Conservation (phyloP, 2,888 invertebrate species). For the Melipona bicolor region DNA sequence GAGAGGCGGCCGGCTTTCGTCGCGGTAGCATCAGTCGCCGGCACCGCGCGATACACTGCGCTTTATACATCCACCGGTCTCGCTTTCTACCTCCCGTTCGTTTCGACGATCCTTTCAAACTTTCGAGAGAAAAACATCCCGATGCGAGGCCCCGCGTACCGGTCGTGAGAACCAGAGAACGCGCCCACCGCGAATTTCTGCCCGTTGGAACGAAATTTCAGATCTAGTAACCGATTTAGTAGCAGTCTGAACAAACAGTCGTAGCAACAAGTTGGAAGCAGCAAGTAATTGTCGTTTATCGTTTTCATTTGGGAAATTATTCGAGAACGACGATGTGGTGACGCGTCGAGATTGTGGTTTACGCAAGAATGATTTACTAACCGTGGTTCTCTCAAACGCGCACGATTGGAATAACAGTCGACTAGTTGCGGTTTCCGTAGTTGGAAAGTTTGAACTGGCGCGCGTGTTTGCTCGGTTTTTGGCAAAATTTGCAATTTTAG, state of each 20-base stretch:
- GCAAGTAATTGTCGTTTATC: constrained; percentile 12
- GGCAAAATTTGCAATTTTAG: not conserved
- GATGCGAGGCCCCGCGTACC: not conserved
- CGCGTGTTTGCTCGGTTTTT: not conserved
- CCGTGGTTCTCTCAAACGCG: not conserved
- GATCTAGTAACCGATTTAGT: not conserved
- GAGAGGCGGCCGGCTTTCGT: constrained; percentile 55
- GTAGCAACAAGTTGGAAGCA: constrained; percentile 25
- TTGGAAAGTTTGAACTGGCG: not conserved
- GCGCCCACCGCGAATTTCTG: not conserved
- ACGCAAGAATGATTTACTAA: not conserved
- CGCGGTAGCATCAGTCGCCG: constrained; percentile 73
- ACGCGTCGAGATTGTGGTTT: not conserved
- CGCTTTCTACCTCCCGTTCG: not conserved
- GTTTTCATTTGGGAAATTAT: not conserved
- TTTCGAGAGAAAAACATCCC: not conserved
- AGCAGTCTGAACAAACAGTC: not conserved
- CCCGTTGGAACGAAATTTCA: not conserved
- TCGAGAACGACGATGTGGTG: not conserved
- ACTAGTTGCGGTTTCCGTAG: not conserved
- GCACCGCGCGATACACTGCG: constrained; percentile 72
- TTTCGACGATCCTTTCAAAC: not conserved
- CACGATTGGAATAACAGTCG: not conserved
- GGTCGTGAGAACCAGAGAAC: not conserved
- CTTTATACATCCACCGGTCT: constrained; percentile 56